These are phyloP conservation scores for Pipistrellus kuhlii DNA, from an alignment of 2,797 vertebrate species.

Conservation along the genomic window DNA sequence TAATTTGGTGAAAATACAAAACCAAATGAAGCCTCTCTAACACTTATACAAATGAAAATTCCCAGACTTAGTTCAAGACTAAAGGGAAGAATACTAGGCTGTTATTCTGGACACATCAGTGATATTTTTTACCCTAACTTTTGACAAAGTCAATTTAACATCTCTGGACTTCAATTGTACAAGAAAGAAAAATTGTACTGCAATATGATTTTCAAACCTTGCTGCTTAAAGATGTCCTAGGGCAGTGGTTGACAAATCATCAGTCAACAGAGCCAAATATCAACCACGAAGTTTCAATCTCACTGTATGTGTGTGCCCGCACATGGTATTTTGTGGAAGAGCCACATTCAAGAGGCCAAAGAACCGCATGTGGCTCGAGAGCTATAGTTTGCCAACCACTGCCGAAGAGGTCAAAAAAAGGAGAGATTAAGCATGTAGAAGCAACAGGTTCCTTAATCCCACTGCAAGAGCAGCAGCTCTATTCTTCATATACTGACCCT, in stretches of 20 bases:
- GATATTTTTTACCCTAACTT: constrained; percentile 33
- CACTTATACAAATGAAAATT: constrained; percentile 5
- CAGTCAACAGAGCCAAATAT: too few species aligned
- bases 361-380: too few species aligned
- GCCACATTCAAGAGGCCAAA: too few species aligned
- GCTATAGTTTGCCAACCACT: too few species aligned
- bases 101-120: not conserved
- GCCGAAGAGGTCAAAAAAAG: not conserved
- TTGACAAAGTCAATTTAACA: constrained; percentile 24
- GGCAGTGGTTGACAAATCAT: too few species aligned
- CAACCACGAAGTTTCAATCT: too few species aligned
- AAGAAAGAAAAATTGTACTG: not conserved
- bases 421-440: not conserved
- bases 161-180: not conserved
- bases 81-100: constrained; percentile 10
- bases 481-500: not conserved
- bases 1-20: constrained; percentile 35
- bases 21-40: not conserved
- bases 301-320: too few species aligned
- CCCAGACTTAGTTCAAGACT: not conserved
- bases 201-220: not conserved
- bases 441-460: not conserved
- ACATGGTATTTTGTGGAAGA: too few species aligned
- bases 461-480: not conserved
- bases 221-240: not conserved